Conservation (phyloP, 2,888 invertebrate genomes). For the Frankliniella fusca region DNA sequence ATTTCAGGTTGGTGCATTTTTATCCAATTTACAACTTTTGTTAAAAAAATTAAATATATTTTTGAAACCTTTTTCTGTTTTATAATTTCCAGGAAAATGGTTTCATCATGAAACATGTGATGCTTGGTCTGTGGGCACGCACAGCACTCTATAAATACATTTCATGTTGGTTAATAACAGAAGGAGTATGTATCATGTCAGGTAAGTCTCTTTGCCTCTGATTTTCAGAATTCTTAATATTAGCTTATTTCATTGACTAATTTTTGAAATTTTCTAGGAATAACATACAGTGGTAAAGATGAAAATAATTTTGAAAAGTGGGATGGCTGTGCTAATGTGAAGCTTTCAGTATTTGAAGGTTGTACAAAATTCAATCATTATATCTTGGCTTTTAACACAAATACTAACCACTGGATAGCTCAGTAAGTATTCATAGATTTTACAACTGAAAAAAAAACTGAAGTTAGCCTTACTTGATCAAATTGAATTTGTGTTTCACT, state of each 20-base stretch:
- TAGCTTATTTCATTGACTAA: conserved; percentile 27
- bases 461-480: background rate
- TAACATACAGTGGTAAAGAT: conserved; percentile 75
- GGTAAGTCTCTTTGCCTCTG: conserved; percentile 49
- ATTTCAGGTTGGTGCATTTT: conserved; percentile 54
- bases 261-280: conserved; percentile 55
- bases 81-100: conserved; percentile 20
- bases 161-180: conserved; percentile 86
- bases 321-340: conserved; percentile 89
- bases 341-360: conserved; percentile 73
- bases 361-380: conserved; percentile 81
- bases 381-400: conserved; percentile 89
- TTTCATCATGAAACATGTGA: conserved; percentile 47
- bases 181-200: conserved; percentile 65
- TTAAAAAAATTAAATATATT: background rate
- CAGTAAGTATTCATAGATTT: conserved; percentile 52
- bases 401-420: conserved; percentile 92
- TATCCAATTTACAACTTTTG: background rate
- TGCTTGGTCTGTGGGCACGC: conserved; percentile 80
- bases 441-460: background rate
- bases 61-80: conserved; percentile 5
- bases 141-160: conserved; percentile 86
- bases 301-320: conserved; percentile 62
- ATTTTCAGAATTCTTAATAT: conserved; percentile 31
- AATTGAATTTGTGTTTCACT: background rate